Evolutionary conservation across 2,888 invertebrate species (phyloP).

Genomic region (Lepidochitona cinerea): DNA sequence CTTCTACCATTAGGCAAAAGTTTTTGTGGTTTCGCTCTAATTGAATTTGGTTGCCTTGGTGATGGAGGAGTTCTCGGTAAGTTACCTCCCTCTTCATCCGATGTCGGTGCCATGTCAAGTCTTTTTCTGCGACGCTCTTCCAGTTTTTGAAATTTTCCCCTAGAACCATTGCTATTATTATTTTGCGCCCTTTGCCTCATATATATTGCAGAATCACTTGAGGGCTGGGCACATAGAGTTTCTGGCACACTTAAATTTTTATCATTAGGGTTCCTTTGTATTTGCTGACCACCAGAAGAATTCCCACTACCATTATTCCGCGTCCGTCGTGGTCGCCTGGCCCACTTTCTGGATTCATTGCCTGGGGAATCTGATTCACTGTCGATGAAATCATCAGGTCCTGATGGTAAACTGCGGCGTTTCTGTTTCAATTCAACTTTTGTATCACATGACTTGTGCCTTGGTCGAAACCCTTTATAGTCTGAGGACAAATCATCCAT

Average conservation of each 20-base stretch:
- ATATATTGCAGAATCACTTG: slow-evolving; percentile 1
- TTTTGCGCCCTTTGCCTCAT: slow-evolving; percentile 29
- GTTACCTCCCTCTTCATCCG: slow-evolving; percentile 58
- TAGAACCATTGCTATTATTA: slow-evolving; percentile 11
- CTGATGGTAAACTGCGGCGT: not conserved
- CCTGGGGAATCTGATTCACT: slow-evolving; percentile 45
- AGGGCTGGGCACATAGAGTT: not conserved
- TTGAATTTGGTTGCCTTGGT: not conserved
- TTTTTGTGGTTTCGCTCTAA: not conserved
- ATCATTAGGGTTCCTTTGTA: no score
- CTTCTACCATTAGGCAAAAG: not conserved
- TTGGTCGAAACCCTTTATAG: not conserved
- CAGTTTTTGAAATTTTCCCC: slow-evolving; percentile 53
- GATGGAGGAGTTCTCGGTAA: slow-evolving; percentile 48
- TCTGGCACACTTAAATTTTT: slow-evolving; percentile 4
- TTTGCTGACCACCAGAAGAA: not conserved
- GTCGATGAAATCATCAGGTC: not conserved
- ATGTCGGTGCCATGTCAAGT: slow-evolving; percentile 56
- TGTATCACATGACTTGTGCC: slow-evolving; percentile 1
- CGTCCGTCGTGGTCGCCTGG: slow-evolving; percentile 17
- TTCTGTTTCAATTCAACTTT: not conserved
- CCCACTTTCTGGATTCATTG: slow-evolving; percentile 49
- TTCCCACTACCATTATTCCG: not conserved
- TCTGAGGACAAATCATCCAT: not conserved
- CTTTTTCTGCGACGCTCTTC: slow-evolving; percentile 58